Evolutionary conservation across 2,888 invertebrate genomes (phyloP).

Genomic region (Ophraella communa): DNA sequence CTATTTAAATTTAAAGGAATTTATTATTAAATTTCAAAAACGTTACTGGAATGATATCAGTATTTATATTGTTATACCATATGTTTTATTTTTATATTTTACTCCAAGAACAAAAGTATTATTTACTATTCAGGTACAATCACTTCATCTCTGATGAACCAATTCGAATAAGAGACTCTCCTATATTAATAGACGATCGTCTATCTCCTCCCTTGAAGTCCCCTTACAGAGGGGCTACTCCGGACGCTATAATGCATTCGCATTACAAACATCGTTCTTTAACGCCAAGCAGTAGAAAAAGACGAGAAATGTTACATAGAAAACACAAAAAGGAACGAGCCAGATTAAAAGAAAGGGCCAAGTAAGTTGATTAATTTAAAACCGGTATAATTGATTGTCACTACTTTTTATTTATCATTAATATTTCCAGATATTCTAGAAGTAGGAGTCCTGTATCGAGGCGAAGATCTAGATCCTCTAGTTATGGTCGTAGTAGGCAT

Average conservation of each 20-base stretch:
- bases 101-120: no score
- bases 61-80: no score
- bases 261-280: slow-evolving; percentile 46
- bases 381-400: neutral
- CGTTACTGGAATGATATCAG: no score
- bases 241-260: slow-evolving; percentile 48
- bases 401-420: no score
- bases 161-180: slow-evolving; percentile 46
- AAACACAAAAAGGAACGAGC: slow-evolving; percentile 60
- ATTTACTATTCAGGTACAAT: slow-evolving; percentile 30
- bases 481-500: slow-evolving; percentile 59
- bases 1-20: no score
- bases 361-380: neutral
- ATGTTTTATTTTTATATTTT: no score
- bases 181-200: slow-evolving; percentile 49
- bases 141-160: slow-evolving; percentile 34
- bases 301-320: slow-evolving; percentile 56
- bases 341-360: slow-evolving; percentile 58
- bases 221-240: slow-evolving; percentile 55
- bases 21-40: no score
- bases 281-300: slow-evolving; percentile 57
- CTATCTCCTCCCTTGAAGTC: slow-evolving; percentile 49
- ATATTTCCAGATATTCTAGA: slow-evolving; percentile 56
- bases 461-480: slow-evolving; percentile 63
- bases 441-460: slow-evolving; percentile 68